phyloP scores from a whole-genome alignment of 1,140 invertebrate genomes.

The Phortica variegata region DNA sequence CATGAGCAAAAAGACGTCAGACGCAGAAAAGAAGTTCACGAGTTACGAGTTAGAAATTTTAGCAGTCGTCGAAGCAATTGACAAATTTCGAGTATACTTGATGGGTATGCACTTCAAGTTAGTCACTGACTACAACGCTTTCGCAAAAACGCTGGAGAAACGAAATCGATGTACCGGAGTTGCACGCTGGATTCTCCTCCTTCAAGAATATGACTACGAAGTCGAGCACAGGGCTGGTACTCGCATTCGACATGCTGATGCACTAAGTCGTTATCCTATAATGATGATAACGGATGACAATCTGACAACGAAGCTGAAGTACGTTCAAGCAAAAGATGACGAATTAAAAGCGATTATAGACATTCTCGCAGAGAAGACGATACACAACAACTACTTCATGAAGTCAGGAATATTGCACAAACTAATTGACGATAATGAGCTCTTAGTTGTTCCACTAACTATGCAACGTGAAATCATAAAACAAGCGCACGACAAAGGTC shows the following conservation, averaged over 20 bases:
- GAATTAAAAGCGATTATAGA: neutral
- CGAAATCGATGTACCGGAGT: conserved; percentile 1
- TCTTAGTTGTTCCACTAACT: conserved; percentile 1
- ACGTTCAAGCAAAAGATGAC: conserved; percentile 2
- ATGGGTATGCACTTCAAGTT: neutral
- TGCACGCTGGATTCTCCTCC: conserved; percentile 19
- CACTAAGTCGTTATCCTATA: conserved; percentile 26
- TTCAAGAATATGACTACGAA: conserved; percentile 30
- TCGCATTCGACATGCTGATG: conserved; percentile 41
- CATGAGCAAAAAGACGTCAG: conserved; percentile 38
- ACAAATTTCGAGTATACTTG: conserved; percentile 2
- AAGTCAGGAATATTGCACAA: neutral
- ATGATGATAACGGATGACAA: neutral
- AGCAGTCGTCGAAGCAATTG: conserved; percentile 37
- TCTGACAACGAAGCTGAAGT: neutral
- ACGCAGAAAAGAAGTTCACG: conserved; percentile 33
- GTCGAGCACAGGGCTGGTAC: conserved; percentile 26
- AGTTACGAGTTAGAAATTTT: conserved; percentile 54
- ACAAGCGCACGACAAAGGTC: neutral
- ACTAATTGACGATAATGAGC: neutral
- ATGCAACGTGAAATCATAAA: conserved; percentile 3
- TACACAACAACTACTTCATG: neutral
- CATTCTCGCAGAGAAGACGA: neutral
- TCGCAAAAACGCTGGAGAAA: neutral
- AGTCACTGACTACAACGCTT: conserved; percentile 7